Percentiles rank a stretch among this genome's conserved stretches.
These are phyloP conservation scores for Anticlea derivata DNA, from an alignment of 2,888 invertebrate genomes.

Conservation along the genomic window DNA sequence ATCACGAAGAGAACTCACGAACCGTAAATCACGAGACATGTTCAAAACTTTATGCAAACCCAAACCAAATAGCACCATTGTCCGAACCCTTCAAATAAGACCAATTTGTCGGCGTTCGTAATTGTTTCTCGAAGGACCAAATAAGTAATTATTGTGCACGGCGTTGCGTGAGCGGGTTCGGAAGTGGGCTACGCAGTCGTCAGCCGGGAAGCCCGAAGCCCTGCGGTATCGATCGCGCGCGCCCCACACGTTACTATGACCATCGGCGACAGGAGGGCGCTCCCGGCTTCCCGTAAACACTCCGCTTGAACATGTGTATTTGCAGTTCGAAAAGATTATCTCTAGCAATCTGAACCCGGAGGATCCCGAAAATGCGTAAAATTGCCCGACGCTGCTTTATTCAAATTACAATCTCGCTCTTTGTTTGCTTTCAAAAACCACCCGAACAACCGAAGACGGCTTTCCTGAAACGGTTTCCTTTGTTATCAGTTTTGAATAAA, in stretches of 20 bases:
- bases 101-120: conserved; percentile 33
- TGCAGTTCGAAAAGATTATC: conserved; percentile 27
- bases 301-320: conserved; percentile 55
- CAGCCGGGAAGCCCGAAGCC: conserved; percentile 64
- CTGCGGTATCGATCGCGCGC: conserved; percentile 76
- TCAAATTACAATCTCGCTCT: conserved; percentile 24
- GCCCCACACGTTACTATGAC: conserved; percentile 71
- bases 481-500: conserved; percentile 41
- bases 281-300: conserved; percentile 67
- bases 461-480: conserved; percentile 22
- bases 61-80: conserved; percentile 3
- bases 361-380: conserved; percentile 9
- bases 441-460: conserved; percentile 19
- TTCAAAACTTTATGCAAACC: conserved; percentile 11
- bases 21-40: neutral
- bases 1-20: neutral
- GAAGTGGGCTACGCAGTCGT: conserved; percentile 52
- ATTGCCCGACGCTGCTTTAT: conserved; percentile 16
- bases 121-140: conserved; percentile 46
- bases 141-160: conserved; percentile 45
- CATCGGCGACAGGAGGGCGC: conserved; percentile 79
- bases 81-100: conserved; percentile 15
- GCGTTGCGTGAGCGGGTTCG: conserved; percentile 56
- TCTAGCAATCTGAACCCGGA: conserved; percentile 17
- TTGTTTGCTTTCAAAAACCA: conserved; percentile 22